phyloP scores from a whole-genome alignment of 2,888 invertebrate species.

The Camponotus fellah region DNA sequence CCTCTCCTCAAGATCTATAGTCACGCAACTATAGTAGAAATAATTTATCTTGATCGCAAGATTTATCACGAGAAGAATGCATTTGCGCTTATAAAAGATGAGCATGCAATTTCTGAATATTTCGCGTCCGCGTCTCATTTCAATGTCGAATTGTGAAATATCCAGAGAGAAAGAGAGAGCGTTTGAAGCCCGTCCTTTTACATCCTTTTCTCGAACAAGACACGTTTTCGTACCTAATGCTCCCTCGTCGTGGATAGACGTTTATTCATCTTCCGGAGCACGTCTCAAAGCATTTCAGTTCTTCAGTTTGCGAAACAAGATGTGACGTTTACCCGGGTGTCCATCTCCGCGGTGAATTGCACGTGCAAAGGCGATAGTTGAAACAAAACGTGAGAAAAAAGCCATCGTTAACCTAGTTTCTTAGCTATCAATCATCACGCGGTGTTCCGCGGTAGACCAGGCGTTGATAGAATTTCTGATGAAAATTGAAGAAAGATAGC shows the following conservation, averaged over 20 bases:
- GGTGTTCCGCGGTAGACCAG: constrained; percentile 39
- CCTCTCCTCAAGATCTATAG: neutral
- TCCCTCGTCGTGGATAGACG: neutral
- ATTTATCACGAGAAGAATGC: neutral
- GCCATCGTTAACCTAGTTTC: constrained; percentile 61
- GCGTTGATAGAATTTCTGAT: constrained; percentile 62
- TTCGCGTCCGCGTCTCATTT: neutral
- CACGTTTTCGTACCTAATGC: constrained; percentile 39
- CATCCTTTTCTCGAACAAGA: neutral
- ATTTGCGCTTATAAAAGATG: constrained; percentile 13
- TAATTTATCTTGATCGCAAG: neutral
- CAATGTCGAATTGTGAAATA: constrained; percentile 1
- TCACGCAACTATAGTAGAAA: neutral
- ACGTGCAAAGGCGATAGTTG: constrained; percentile 25
- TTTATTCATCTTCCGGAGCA: constrained; percentile 21
- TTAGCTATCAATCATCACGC: constrained; percentile 67
- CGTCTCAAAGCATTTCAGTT: constrained; percentile 32
- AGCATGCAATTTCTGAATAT: neutral
- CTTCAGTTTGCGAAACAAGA: constrained; percentile 11
- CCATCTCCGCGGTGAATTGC: constrained; percentile 23
- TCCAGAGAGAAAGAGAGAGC: neutral
- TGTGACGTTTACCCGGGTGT: constrained; percentile 12
- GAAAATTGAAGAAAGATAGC: constrained; percentile 55
- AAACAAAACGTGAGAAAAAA: constrained; percentile 51
- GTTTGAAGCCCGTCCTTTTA: neutral